Evolutionary conservation across 2,888 invertebrate genomes (phyloP), one percentile per base, ranked within the genome.

Genomic region (Sphaerophoria taeniata): DNA sequence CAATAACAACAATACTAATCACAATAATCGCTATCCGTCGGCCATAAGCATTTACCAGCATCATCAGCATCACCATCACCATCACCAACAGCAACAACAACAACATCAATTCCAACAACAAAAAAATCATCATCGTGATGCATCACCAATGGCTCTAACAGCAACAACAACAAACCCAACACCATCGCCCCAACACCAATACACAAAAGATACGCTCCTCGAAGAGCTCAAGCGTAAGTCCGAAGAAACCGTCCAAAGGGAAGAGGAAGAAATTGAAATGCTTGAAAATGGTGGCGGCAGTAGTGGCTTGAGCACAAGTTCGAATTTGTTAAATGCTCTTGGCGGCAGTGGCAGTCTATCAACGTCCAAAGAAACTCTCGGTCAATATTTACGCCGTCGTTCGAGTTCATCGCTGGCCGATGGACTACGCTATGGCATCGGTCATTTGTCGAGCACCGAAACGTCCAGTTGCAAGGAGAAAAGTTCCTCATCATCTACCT

Each of bases 401-500:
- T 89, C 89, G 6, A 87, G 87, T 81, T 88, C 88, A 60, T 89
- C 88, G 71, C 78, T 89, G 47, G 89, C 88, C 81, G 90, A 89
- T 69, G 90, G 90, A 14, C 74, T 91, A 75, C 90, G 91, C 56
- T 90, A 81, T 56, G 70, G 79, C 78, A 70, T 74, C 80, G 73
- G 84, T 67, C 84, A 87, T 84, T 61, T 84, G 65, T 79, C 84
- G 53, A 87, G 90, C 81, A 91, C 90, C 70, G 92, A 91, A 88
- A 91, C 90, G 77, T 90, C 91, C 88, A 90, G 90, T 89, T 90
- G 90, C 87, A 92, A 91, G 89, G 91, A 92, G 88, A 92, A 91
- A 89, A 92, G 91, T 90, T 91, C 91, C 88, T 91, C 92, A 86
- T 92, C 92, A 88, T 92, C 92, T 89, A 91, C 91, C 89, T 92